Conservation (phyloP, 2,888 invertebrate species). For the Phaonia tiefii region DNA sequence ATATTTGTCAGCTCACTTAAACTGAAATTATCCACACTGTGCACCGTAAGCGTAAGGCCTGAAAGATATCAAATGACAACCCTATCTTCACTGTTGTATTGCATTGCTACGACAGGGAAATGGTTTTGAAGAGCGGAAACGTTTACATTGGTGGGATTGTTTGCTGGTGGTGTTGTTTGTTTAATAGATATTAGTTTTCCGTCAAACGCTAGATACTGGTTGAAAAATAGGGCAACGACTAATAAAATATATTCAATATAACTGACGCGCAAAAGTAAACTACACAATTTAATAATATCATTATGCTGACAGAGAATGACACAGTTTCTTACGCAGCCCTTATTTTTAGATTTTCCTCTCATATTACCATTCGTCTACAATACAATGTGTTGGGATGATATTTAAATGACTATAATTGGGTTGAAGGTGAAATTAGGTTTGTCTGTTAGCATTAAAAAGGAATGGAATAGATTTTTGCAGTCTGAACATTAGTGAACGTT, state of each 20-base stretch:
- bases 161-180: slow-evolving; percentile 13
- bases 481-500: too few relatives aligned
- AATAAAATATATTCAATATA: slow-evolving; percentile 47
- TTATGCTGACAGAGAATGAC: too few relatives aligned
- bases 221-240: slow-evolving; percentile 56
- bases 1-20: too few relatives aligned
- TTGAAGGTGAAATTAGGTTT: too few relatives aligned
- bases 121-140: not conserved
- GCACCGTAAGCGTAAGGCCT: slow-evolving; percentile 11
- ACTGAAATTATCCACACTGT: not conserved
- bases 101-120: not conserved
- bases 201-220: slow-evolving; percentile 46
- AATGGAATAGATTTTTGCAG: too few relatives aligned
- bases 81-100: slow-evolving; percentile 11
- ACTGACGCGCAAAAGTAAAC: not conserved
- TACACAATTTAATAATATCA: too few relatives aligned
- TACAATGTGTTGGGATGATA: too few relatives aligned
- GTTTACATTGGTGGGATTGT: not conserved
- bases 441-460: too few relatives aligned
- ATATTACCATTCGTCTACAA: too few relatives aligned
- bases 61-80: slow-evolving; percentile 60
- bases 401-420: too few relatives aligned
- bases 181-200: slow-evolving; percentile 58
- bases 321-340: too few relatives aligned
- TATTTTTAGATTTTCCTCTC: too few relatives aligned